These are phyloP conservation scores for Crotalus tigris DNA, from an alignment of 2,113 vertebrate species.

Conservation along the genomic window DNA sequence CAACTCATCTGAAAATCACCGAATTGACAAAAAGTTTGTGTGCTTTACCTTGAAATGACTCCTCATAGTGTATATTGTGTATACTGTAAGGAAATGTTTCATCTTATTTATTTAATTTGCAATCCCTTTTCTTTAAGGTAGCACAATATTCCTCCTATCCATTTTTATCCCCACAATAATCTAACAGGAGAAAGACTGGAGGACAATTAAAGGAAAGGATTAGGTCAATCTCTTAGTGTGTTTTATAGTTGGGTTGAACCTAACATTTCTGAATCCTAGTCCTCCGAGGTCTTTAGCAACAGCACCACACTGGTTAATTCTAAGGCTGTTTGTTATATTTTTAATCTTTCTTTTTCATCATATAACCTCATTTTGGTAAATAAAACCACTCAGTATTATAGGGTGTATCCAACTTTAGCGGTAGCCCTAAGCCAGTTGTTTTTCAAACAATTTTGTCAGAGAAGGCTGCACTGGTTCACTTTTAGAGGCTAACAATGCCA, in stretches of 20 bases:
- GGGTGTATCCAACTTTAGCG: conserved; percentile 56
- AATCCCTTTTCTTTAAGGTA: neutral
- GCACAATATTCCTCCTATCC: neutral
- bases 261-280: neutral
- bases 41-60: neutral
- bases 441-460: conserved; percentile 61
- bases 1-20: neutral
- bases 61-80: neutral
- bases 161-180: neutral
- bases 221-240: neutral
- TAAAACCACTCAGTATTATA: conserved; percentile 50
- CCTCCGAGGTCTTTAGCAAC: neutral
- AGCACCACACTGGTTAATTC: neutral
- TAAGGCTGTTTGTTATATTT: conserved; percentile 24
- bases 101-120: neutral
- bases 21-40: neutral
- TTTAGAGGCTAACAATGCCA: conserved; percentile 66
- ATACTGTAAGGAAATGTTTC: neutral
- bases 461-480: neutral
- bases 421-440: conserved; percentile 56
- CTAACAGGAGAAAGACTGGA: too few relatives aligned
- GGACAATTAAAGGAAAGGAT: neutral
- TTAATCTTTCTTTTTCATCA: conserved; percentile 42
- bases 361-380: conserved; percentile 42
- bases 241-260: neutral